phyloP scores from a whole-genome alignment of 2,797 vertebrate species.

The Poecilia velifera region DNA sequence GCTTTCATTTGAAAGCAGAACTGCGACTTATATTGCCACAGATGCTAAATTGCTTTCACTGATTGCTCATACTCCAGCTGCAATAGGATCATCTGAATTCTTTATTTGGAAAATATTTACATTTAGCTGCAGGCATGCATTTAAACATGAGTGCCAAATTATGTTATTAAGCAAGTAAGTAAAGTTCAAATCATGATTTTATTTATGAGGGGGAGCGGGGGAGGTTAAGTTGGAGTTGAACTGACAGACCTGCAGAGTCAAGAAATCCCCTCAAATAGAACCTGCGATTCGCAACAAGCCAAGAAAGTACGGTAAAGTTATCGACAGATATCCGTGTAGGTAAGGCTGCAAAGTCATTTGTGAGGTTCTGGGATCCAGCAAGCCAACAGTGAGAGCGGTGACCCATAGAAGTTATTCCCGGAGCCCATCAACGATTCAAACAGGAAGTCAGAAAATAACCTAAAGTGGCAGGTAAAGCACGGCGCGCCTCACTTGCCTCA shows the following conservation, averaged over 20 bases:
- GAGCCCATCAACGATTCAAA: not conserved
- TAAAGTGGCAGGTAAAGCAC: not conserved
- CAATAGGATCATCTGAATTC: not conserved
- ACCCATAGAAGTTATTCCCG: not conserved
- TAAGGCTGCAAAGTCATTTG: not conserved
- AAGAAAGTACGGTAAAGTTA: not conserved
- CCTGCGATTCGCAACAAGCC: not conserved
- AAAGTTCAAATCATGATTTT: not conserved
- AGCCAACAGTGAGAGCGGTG: not conserved
- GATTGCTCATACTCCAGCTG: not conserved
- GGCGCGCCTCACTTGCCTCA: not conserved
- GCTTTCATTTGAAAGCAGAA: not conserved
- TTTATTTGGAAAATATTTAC: not conserved
- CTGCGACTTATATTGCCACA: not conserved
- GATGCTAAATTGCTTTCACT: not conserved
- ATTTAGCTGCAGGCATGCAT: not conserved
- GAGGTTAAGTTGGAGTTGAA: not conserved
- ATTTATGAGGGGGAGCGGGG: not conserved
- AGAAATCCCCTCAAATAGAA: not conserved
- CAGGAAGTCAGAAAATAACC: not conserved
- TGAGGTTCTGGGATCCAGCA: not conserved
- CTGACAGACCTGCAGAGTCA: not conserved
- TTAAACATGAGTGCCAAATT: not conserved
- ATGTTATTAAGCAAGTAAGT: not conserved
- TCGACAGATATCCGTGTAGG: not conserved